Evolutionary conservation across 2,113 vertebrate genomes (phyloP), one percentile per base, ranked within the genome.

Genomic region (Lophura nycthemera): DNA sequence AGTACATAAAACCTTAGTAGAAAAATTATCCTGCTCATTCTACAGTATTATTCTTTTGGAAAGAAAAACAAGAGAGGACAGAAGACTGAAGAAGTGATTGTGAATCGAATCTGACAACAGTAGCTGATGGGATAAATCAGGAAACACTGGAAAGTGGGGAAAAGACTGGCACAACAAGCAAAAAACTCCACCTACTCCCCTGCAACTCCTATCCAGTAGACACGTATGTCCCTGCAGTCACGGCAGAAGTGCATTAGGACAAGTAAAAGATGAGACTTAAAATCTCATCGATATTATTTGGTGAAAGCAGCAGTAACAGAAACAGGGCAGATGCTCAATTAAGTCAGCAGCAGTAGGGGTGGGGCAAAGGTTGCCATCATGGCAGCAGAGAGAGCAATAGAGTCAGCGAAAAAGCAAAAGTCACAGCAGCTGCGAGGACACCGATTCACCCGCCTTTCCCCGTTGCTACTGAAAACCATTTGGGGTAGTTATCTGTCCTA

Each of bases 11-110:
- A 79, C 70, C 83, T 88, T 34, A 75, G 83, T 45, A 88, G 90
- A 94, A 95, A 94, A 91, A 83, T 50, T 65, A 94, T 54, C 57
- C 54, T 83, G 73, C 76, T 86, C 88, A 84, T 86, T 94, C 77
- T 76, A 74, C 0, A 0, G 61, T 79, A 75, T 86, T 77, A 52
- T 38, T 88, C 72, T 91, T 79, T 88, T 1, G 3, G 48, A 94
- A 84, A 61, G 89, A 86, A 86, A 87, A 90, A 70, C 27, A 57
- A 65, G 70, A 65, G 54, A 86, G 43, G 83, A 73, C 48, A 86
- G 27, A 22, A 27, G 48, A 30, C 69, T 72, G 52, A 19, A 69
- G 76, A 93, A 75, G 14, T 45, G 73, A 84, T 1, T 84, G 77
- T 81, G 76, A 92, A 84, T 66, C 2, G 3, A 75, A 78, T 16